Base-by-base conservation (phyloP, 2,113 vertebrate genomes). In the Sylvietta virens region DNA sequence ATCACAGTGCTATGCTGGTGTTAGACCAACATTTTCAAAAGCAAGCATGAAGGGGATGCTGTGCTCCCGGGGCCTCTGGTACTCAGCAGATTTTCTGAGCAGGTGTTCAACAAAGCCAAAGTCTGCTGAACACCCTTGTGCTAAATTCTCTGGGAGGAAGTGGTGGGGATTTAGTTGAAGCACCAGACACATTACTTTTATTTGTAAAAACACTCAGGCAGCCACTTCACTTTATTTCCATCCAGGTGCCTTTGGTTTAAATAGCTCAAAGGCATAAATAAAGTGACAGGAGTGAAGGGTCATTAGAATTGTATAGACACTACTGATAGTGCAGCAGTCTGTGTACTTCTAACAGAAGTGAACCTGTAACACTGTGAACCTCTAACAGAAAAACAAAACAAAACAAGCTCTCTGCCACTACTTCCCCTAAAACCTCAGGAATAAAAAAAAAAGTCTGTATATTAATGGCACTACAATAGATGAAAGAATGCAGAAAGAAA, bases 21-120 rank as follows among this genome's bases (percentile, higher is more conserved):
- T 80, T 54, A 51, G 53, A 82, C 50, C 62, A 82, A n/a, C 35
- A 2, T 83, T 95, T 95, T 86, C 85, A 78, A 90, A 86, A 92
- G 79, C 62, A 22, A 45, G 39, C 9, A 6, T 50, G 42, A 65
- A 88, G 37, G 64, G 67, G 54, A 50, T 77, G 50, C 76, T 30
- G 35, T 71, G 16, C 56, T 90, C 47, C 76, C 40, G 13, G 37
- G 88, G 90, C 65, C 76, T 66, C 80, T 11, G 7, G 51, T 40
- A 83, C 54, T 80, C 91, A 71, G 62, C 62, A 80, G 64, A 62
- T 93, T 96, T 92, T 86, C 50, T 33, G 60, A 93, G 92, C 93
- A 95, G 95, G 90, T 97, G 95, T 80, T 91, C 71, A 54, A 91
- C 79, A 89, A 94, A 92, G 69, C 65, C 78, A 20, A 91, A 88